Evolutionary conservation across 2,113 vertebrate species (phyloP).

Genomic region (Grantiella picta): DNA sequence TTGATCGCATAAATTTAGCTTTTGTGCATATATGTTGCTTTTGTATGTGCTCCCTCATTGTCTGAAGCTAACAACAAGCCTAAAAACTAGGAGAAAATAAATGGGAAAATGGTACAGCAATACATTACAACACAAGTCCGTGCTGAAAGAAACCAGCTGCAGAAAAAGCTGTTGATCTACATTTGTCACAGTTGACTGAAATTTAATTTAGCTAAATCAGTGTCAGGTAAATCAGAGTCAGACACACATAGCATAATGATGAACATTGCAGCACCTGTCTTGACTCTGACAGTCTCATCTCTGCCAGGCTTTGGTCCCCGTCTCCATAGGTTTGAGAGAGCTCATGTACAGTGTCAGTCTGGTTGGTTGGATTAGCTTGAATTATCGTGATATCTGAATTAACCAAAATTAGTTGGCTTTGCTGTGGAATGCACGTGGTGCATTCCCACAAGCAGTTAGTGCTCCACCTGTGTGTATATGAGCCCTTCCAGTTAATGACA

Average conservation of each 20-base stretch:
- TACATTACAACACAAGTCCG: neutral
- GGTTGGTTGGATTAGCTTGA: neutral
- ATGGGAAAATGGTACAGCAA: neutral
- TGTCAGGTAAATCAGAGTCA: neutral
- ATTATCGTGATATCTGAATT: neutral
- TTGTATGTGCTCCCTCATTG: neutral
- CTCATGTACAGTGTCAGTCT: neutral
- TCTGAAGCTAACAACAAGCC: neutral
- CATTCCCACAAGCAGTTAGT: neutral
- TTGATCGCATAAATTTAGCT: neutral
- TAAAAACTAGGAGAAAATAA: neutral
- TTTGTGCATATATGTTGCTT: neutral
- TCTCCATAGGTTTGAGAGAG: neutral
- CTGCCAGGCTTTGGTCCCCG: neutral
- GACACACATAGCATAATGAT: neutral
- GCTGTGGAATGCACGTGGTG: neutral
- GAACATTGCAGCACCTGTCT: neutral
- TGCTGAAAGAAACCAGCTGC: neutral
- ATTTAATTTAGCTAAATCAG: neutral
- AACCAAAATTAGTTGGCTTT: neutral
- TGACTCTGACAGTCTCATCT: rapidly evolving
- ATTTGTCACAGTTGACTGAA: neutral
- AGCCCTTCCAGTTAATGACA: neutral
- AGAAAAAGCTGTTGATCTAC: neutral
- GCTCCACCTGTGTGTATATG: neutral